Conservation (phyloP, 2,113 vertebrate genomes). For the Tor tambroides region DNA sequence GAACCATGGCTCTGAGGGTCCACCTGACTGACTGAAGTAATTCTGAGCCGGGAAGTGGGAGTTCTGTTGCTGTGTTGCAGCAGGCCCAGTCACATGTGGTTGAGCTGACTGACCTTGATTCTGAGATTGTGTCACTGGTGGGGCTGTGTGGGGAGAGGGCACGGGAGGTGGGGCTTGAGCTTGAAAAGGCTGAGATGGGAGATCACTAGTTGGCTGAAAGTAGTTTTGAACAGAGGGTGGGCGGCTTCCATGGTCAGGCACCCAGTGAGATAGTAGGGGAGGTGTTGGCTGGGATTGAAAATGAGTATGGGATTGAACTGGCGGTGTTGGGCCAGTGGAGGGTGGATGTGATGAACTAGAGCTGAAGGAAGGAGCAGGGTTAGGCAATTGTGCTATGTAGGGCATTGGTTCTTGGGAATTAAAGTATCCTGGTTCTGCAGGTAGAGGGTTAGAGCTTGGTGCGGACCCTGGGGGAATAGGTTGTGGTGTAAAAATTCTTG, state of each 20-base stretch:
- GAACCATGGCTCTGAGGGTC: conserved; percentile 71
- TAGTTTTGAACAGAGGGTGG: conserved; percentile 83
- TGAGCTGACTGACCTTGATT: conserved; percentile 53
- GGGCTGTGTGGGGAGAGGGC: conserved; percentile 62
- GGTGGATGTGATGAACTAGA: conserved; percentile 65
- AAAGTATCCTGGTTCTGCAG: conserved; percentile 71
- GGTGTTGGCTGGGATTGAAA: conserved; percentile 71
- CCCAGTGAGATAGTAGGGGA: conserved; percentile 78
- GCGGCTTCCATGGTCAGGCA: conserved; percentile 75
- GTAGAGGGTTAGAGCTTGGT: conserved; percentile 61
- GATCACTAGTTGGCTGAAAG: conserved; percentile 81
- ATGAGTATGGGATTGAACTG: background rate
- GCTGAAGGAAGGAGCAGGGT: conserved; percentile 67
- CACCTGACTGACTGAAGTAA: conserved; percentile 76
- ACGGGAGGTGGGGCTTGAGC: conserved; percentile 63
- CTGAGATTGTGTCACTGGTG: conserved; percentile 55
- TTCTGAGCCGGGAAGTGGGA: conserved; percentile 73
- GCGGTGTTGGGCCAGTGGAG: conserved; percentile 55
- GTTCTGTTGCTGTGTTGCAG: conserved; percentile 67
- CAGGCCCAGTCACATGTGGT: conserved; percentile 59
- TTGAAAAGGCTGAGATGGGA: conserved; percentile 70
- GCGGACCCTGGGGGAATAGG: conserved; percentile 65
- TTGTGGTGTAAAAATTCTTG: conserved; percentile 60
- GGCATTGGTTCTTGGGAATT: conserved; percentile 69
- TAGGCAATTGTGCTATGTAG: conserved; percentile 67